phyloP scores from a whole-genome alignment of 2,113 vertebrate species.

The Psilopsiagon aymara region DNA sequence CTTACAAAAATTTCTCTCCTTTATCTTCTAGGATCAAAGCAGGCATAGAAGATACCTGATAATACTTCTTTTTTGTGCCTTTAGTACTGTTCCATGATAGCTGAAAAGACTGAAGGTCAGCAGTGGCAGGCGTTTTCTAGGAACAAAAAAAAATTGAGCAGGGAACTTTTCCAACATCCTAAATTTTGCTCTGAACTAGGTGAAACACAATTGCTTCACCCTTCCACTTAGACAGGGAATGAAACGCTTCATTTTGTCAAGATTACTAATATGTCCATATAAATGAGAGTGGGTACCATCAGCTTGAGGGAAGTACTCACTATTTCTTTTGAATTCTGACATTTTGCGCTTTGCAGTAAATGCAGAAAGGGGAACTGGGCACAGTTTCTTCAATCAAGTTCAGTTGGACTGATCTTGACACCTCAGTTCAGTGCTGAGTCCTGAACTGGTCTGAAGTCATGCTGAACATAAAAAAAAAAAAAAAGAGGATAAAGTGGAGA shows the following conservation, averaged over 20 bases:
- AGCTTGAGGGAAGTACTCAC: background rate
- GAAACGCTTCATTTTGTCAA: background rate
- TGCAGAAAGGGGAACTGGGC: background rate
- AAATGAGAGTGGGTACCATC: background rate
- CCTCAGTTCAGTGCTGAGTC: background rate
- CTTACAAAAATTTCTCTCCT: background rate
- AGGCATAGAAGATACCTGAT: background rate
- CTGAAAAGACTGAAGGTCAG: background rate
- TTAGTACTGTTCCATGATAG: background rate
- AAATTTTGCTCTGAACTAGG: background rate
- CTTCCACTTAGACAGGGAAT: background rate
- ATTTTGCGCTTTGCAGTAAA: background rate
- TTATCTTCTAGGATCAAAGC: background rate
- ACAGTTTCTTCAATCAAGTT: background rate
- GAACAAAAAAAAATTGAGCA: background rate
- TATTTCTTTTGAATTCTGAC: background rate
- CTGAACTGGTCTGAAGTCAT: background rate
- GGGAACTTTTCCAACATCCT: background rate
- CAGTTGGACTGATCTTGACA: background rate
- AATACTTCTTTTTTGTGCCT: background rate
- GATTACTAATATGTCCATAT: background rate
- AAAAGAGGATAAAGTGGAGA: background rate
- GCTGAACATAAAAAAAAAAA: background rate
- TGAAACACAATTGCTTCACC: background rate
- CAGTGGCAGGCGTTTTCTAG: background rate